A percentile compares a stretch with the other conserved stretches of the same genome.
phyloP scores from a whole-genome alignment of 2,113 vertebrate genomes.

The Stegastes partitus region DNA sequence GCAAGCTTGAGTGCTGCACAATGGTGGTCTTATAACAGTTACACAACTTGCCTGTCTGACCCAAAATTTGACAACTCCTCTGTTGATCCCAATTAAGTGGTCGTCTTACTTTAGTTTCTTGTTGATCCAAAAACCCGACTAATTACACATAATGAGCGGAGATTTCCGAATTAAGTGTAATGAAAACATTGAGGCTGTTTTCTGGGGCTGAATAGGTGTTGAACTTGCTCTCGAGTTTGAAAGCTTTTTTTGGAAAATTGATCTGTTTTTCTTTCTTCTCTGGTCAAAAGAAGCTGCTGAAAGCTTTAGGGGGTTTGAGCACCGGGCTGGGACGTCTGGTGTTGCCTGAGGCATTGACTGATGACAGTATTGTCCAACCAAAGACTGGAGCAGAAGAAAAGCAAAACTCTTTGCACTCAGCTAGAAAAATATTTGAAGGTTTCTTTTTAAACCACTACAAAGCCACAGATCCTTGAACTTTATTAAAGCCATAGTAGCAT shows the following conservation, averaged over 20 bases:
- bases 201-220: constrained; percentile 17
- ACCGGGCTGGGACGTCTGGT: constrained; percentile 11
- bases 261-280: constrained; percentile 36
- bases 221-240: constrained; percentile 7
- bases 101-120: constrained; percentile 8
- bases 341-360: constrained; percentile 5
- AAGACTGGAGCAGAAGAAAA: background rate
- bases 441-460: background rate
- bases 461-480: background rate
- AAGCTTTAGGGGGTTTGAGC: constrained; percentile 28
- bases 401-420: background rate
- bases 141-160: constrained; percentile 17
- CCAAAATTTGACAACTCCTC: background rate
- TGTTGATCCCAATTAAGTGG: constrained; percentile 10
- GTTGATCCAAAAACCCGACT: background rate
- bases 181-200: constrained; percentile 15
- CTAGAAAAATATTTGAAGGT: background rate
- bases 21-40: background rate
- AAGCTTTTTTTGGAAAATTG: constrained; percentile 11
- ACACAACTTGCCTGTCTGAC: background rate
- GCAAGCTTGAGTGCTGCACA: background rate
- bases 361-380: constrained; percentile 49
- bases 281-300: constrained; percentile 48
- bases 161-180: constrained; percentile 16
- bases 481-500: background rate